Evolutionary conservation across 2,888 invertebrate species (phyloP), one percentile per base, ranked within the genome.

Genomic region (Salticus scenicus): DNA sequence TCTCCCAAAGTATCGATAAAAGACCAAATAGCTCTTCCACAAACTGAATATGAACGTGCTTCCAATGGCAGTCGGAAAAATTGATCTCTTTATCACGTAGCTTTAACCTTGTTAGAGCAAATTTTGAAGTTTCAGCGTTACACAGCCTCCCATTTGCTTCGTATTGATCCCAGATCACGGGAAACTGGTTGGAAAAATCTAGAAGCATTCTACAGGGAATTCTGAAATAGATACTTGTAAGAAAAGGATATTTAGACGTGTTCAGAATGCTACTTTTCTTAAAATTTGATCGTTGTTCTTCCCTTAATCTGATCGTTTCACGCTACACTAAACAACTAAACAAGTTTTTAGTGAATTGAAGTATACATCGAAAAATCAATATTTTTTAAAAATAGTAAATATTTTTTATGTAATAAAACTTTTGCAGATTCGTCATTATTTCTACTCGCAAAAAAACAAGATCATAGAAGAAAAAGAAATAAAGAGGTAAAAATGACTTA

Each of bases 91-190:
- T 76, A 82, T 82, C 82, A 82, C 82, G 82, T 82, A 82, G 82
- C 75, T 82, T 76, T 82, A 82, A 82, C 82, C 82, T 82, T 82
- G 82, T 82, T 82, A 82, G 82, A 82, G 82, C 82, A 75, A 82
- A 76, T 82, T 82, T 82, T 75, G 82, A 75, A 82, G 70, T 70
- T 75, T 70, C 64, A 41, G 63, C 42, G 17, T 41, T 71, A 72
- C 47, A 20, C 17, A 33, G 31, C 27, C 28, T 78, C n/a, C 73
- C 69, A 42, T 73, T 47, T 67, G 69, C 70, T 51, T 71, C 66
- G 33, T 75, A 82, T 82, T 82, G 82, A 82, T 82, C 82, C 70
- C 42, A 57, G 64, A 47, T n/a, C 28, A 76, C 82, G 71, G 71
- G 82, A 75, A 57, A 24, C 57, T 20, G 57, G 57, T 24, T 57